Base-by-base conservation (phyloP, 1,140 invertebrate species). In the Hylaeus volcanicus region DNA sequence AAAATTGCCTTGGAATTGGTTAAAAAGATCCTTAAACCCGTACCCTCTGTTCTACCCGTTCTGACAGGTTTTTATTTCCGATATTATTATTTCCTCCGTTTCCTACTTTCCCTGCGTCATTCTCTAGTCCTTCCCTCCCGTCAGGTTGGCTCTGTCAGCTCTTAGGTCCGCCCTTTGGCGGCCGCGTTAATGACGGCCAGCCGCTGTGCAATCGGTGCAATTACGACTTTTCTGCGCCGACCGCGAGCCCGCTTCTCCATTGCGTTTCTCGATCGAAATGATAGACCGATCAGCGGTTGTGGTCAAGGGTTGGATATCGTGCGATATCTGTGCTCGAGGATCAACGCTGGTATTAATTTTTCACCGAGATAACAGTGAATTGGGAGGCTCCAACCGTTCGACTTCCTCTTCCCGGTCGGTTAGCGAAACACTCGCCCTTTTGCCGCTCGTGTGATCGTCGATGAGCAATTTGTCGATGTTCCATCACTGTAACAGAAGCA, bases 231-330 rank as follows among this genome's bases (percentile, higher is more conserved):
- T 51, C 74, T 68, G 70, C 74, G 43, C 60, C 69, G 74, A 65
- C 5, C 74, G 58, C 78, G 51, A 61, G 45, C 56, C 72, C 43
- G 39, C 61, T 58, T 53, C 53, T 55, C 51, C 53, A 14, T 43
- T 56, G 41, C 51, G 56, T 45, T 48, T 41, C 61, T 55, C 80
- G 72, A 85, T 85, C 82, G 72, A 84, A 84, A 84, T 84, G 82
- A 85, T 85, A 85, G 82, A 55, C 45, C 82, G 73, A 84, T 84
- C 82, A 63, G 60, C 58, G 77, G 60, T 56, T 81, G 82, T 63
- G 83, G 83, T 84, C n/a, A 80, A 84, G 72, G 77, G 66, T 74
- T 61, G 60, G 56, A 66, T 60, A 53, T 26, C 39, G 39, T 2
- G n/a, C 70, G 74, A 55, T 78, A 75, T 75, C 74, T 68, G 2